Conservation (phyloP, 2,888 invertebrate genomes). For the Hanleya hanleyi region DNA sequence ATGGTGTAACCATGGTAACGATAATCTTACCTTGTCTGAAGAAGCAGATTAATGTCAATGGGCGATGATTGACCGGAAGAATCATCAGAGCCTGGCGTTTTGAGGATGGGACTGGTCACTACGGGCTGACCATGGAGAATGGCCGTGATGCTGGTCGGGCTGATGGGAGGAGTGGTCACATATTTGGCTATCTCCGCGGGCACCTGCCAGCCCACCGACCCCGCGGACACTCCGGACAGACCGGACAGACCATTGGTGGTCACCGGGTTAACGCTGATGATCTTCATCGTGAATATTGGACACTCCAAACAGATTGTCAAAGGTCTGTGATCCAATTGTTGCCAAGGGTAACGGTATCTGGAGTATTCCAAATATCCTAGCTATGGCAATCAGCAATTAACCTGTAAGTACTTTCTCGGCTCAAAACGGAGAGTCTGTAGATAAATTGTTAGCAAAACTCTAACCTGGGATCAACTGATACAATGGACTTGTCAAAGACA, state of each 20-base stretch:
- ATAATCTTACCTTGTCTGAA: conserved; percentile 7
- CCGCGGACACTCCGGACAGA: background rate
- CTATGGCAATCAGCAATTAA: no score
- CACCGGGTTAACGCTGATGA: background rate
- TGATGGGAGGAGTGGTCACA: background rate
- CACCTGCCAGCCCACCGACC: background rate
- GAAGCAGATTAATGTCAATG: background rate
- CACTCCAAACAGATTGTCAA: no score
- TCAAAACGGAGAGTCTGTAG: no score
- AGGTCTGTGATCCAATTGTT: no score
- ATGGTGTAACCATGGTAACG: no score
- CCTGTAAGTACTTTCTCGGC: no score
- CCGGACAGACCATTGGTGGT: background rate
- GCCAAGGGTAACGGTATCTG: no score
- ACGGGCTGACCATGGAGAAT: conserved; percentile 3
- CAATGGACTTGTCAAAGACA: no score
- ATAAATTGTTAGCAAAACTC: no score
- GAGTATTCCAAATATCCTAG: no score
- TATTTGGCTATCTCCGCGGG: background rate
- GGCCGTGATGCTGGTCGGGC: background rate
- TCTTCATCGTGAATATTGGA: background rate
- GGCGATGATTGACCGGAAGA: background rate
- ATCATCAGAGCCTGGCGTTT: background rate
- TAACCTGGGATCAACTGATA: no score
- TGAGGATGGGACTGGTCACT: background rate